Evolutionary conservation across 2,888 invertebrate species (phyloP).

Genomic region (Stenotaenia linearis): DNA sequence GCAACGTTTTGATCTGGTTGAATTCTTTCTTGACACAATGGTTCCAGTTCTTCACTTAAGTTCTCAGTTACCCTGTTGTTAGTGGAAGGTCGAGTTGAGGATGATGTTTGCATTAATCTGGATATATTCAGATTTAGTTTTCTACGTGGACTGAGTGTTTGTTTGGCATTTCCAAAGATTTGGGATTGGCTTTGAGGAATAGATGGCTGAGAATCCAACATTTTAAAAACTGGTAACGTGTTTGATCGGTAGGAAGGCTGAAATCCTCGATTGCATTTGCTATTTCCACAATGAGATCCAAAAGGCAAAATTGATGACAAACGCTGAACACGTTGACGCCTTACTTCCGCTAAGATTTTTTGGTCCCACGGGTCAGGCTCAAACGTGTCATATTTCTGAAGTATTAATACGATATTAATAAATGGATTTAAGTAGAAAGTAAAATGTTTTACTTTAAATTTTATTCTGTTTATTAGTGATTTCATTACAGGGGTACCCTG

Average conservation of each 20-base stretch:
- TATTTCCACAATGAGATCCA: background rate
- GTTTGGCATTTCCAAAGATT: background rate
- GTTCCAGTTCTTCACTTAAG: background rate
- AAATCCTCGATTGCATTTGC: background rate
- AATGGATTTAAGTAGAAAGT: background rate
- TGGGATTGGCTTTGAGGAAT: background rate
- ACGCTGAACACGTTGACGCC: background rate
- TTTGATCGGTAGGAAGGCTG: background rate
- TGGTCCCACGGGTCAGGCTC: conserved; percentile 31
- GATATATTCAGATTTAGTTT: background rate
- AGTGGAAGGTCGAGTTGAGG: background rate
- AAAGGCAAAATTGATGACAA: background rate
- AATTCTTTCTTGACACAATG: background rate
- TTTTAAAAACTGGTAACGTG: background rate
- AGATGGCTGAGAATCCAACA: background rate
- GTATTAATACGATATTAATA: background rate
- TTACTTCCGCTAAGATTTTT: background rate
- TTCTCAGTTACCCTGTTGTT: background rate
- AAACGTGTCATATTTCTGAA: background rate
- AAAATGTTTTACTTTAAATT: background rate
- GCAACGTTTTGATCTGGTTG: background rate
- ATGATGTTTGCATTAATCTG: background rate
- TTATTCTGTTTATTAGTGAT: conserved; percentile 11
- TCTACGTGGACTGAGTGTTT: background rate
- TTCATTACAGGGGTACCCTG: conserved; percentile 36